Evolutionary conservation across 2,888 invertebrate genomes (phyloP).

Genomic region (Proisotoma minuta): DNA sequence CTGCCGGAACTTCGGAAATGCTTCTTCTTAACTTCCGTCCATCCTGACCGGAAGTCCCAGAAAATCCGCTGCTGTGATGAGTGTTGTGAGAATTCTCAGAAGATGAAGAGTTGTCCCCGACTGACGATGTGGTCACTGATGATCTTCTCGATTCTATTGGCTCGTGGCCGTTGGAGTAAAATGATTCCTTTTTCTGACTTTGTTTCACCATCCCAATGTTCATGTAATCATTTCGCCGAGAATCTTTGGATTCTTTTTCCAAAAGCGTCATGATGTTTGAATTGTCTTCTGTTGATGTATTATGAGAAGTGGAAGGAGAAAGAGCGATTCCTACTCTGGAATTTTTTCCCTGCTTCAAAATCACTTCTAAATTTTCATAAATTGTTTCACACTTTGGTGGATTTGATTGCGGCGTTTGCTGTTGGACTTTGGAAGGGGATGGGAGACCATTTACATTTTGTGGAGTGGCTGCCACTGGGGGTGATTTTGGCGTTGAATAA

Average conservation of each 20-base stretch:
- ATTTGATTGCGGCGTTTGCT: not conserved
- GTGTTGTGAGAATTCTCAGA: slow-evolving; percentile 26
- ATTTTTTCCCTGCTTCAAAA: slow-evolving; percentile 38
- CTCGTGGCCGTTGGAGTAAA: not conserved
- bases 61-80: too few species aligned
- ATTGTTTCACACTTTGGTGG: slow-evolving; percentile 36
- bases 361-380: slow-evolving; percentile 46
- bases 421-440: not conserved
- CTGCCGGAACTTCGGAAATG: slow-evolving; percentile 44
- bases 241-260: not conserved
- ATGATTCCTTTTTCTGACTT: slow-evolving; percentile 5
- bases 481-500: not conserved
- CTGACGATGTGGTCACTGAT: not conserved
- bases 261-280: not conserved
- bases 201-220: not conserved
- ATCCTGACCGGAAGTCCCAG: too few species aligned
- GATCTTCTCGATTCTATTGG: not conserved
- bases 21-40: slow-evolving; percentile 39
- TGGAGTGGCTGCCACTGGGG: not conserved
- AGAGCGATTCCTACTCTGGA: not conserved
- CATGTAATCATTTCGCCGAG: too few species aligned
- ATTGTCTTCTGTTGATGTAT: not conserved
- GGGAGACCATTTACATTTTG: slow-evolving; percentile 8
- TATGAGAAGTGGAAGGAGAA: not conserved
- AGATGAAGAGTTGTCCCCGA: slow-evolving; percentile 15